Evolutionary conservation across 2,113 vertebrate genomes (phyloP).

Genomic region (Muntiacus muntjak): DNA sequence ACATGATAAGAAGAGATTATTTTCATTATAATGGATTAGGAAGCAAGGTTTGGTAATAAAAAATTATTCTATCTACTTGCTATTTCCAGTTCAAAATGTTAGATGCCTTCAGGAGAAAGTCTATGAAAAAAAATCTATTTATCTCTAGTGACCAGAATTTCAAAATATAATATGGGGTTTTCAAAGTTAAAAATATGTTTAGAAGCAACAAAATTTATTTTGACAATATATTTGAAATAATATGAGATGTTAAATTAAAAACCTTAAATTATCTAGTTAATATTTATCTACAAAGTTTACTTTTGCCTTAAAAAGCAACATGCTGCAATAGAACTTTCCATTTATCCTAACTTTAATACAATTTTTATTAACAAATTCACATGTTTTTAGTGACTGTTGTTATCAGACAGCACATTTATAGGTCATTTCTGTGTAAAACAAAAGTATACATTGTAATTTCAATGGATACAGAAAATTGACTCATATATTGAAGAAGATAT

Average conservation of each 20-base stretch:
- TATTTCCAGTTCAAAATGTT: background rate
- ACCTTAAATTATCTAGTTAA: background rate
- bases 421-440: background rate
- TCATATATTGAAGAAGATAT: background rate
- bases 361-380: background rate
- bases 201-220: background rate
- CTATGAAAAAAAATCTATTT: background rate
- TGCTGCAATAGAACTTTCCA: background rate
- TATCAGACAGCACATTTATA: background rate
- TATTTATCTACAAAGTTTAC: background rate
- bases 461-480: background rate
- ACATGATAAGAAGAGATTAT: background rate
- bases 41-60: background rate
- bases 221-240: background rate
- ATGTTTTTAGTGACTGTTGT: background rate
- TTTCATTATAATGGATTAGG: slow-evolving; percentile 11
- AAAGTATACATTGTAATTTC: background rate
- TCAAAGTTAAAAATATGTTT: background rate
- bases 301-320: background rate
- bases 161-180: background rate
- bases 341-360: background rate
- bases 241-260: background rate
- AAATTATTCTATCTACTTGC: background rate
- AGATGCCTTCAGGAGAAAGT: background rate
- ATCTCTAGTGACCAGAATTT: background rate